These are phyloP conservation scores for Xylota segnis DNA, from an alignment of 2,888 invertebrate genomes.

Conservation along the genomic window DNA sequence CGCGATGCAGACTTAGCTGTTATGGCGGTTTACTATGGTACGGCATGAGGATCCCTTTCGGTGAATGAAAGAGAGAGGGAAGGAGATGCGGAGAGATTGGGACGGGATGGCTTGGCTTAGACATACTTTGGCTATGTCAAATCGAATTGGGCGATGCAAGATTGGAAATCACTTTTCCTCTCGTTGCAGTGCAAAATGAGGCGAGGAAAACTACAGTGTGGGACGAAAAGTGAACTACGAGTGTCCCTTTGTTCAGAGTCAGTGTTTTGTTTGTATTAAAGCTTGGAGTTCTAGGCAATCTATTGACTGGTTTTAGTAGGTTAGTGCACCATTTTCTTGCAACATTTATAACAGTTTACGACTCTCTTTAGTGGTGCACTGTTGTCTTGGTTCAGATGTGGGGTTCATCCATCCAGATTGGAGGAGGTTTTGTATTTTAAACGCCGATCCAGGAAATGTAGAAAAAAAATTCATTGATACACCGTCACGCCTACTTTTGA, in stretches of 20 bases:
- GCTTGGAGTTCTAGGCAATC: too few relatives aligned
- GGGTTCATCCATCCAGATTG: too few relatives aligned
- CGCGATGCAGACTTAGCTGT: conserved; percentile 32
- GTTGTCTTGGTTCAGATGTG: too few relatives aligned
- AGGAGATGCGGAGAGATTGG: conserved; percentile 9
- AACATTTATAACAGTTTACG: too few relatives aligned
- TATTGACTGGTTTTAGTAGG: too few relatives aligned
- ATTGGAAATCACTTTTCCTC: conserved; percentile 74
- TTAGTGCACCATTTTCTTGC: too few relatives aligned
- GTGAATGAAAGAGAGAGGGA: neutral
- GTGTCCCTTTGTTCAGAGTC: neutral
- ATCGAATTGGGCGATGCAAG: conserved; percentile 72
- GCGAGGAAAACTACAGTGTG: conserved; percentile 46
- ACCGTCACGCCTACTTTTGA: too few relatives aligned
- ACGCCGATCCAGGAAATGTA: too few relatives aligned
- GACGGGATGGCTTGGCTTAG: conserved; percentile 45
- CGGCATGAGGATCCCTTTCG: conserved; percentile 57
- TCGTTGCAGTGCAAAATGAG: conserved; percentile 45
- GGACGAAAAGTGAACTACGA: neutral
- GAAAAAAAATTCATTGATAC: too few relatives aligned
- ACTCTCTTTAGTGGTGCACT: too few relatives aligned
- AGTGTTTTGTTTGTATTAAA: too few relatives aligned
- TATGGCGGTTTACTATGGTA: conserved; percentile 15
- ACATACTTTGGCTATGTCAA: conserved; percentile 73
- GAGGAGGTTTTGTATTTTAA: too few relatives aligned